Evolutionary conservation across 2,797 vertebrate genomes (phyloP).

Genomic region (Acipenser ruthenus): DNA sequence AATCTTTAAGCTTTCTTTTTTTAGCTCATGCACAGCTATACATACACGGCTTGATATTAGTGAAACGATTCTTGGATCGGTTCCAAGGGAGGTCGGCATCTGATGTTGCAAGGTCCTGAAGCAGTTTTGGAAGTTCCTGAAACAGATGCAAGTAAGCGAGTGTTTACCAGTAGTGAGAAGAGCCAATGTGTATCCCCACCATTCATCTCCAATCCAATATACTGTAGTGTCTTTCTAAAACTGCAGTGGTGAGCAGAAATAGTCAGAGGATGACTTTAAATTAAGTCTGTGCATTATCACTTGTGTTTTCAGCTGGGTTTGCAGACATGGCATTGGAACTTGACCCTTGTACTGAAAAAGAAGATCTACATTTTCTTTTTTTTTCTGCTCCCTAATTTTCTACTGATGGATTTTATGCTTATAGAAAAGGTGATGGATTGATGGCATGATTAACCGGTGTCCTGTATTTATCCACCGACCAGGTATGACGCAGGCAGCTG

Average conservation of each 20-base stretch:
- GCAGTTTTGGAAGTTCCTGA: constrained; percentile 90
- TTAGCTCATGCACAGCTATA: constrained; percentile 13
- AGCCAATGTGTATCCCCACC: neutral
- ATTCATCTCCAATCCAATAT: neutral
- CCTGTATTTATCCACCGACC: constrained; percentile 27
- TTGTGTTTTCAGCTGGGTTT: no score
- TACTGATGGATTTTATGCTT: constrained; percentile 53
- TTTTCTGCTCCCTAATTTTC: constrained; percentile 30
- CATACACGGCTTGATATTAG: constrained; percentile 97
- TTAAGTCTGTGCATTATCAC: no score
- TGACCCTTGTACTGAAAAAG: no score
- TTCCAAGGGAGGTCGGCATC: constrained; percentile 97
- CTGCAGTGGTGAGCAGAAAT: no score
- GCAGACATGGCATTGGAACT: no score
- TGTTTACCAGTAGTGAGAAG: neutral
- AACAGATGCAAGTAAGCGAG: constrained; percentile 11
- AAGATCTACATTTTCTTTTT: no score
- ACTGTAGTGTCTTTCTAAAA: no score
- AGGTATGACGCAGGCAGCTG: constrained; percentile 31
- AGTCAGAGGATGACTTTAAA: no score
- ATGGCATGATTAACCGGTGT: constrained; percentile 15
- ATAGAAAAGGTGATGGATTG: constrained; percentile 47
- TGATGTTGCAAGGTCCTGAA: constrained; percentile 86
- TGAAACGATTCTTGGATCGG: constrained; percentile 93
- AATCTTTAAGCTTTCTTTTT: neutral